These are phyloP conservation scores for Dorcus parallelipipedus DNA, from an alignment of 2,888 invertebrate genomes.

Conservation along the genomic window DNA sequence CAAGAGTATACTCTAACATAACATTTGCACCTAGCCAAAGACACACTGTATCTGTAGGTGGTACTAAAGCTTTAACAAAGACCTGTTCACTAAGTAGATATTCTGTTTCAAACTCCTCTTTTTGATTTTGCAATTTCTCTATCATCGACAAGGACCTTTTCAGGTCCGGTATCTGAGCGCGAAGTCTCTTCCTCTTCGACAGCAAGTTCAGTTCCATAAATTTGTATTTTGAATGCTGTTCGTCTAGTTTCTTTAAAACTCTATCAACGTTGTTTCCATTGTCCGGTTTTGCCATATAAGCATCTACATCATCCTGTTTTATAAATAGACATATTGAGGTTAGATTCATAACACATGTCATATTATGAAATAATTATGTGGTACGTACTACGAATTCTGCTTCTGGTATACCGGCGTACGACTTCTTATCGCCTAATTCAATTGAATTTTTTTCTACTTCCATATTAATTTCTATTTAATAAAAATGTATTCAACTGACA, in stretches of 20 bases:
- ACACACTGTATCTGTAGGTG: slow-evolving; percentile 85
- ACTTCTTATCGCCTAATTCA: slow-evolving; percentile 50
- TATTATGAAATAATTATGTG: slow-evolving; percentile 22
- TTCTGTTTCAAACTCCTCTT: slow-evolving; percentile 78
- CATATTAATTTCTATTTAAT: slow-evolving; percentile 5
- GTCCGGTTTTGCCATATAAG: slow-evolving; percentile 81
- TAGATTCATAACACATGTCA: slow-evolving; percentile 16
- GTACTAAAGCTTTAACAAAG: slow-evolving; percentile 73
- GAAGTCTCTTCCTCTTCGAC: slow-evolving; percentile 80
- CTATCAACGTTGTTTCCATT: slow-evolving; percentile 80
- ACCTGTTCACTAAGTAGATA: slow-evolving; percentile 91
- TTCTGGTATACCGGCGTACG: slow-evolving; percentile 83
- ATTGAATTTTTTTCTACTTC: slow-evolving; percentile 15
- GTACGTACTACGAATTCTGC: slow-evolving; percentile 80
- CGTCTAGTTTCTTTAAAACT: slow-evolving; percentile 83
- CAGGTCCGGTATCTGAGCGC: slow-evolving; percentile 92
- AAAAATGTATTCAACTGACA: too few relatives aligned
- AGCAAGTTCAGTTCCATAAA: slow-evolving; percentile 93
- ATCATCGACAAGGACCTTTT: slow-evolving; percentile 90
- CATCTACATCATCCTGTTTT: slow-evolving; percentile 88
- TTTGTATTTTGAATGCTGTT: slow-evolving; percentile 94
- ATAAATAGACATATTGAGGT: slow-evolving; percentile 24
- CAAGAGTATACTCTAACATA: slow-evolving; percentile 92
- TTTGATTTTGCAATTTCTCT: slow-evolving; percentile 77
- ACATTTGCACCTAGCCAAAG: slow-evolving; percentile 89